phyloP scores from a whole-genome alignment of 2,113 vertebrate genomes.

The Pavo muticus region DNA sequence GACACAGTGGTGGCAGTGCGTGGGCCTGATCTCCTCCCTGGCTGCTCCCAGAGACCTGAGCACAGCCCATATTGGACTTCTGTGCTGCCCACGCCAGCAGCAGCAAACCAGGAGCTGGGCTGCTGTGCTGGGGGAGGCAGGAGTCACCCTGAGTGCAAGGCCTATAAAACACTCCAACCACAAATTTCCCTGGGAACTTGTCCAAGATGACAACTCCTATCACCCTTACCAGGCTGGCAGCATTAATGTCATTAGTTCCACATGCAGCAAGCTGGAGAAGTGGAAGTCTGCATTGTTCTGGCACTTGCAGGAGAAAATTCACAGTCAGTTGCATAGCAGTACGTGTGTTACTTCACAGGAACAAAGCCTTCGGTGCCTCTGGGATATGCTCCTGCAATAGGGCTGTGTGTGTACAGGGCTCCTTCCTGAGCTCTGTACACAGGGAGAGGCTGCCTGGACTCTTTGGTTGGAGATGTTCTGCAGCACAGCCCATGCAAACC shows the following conservation, averaged over 20 bases:
- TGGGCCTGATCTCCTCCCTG: background rate
- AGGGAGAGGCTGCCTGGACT: rapidly evolving
- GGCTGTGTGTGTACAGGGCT: too few species aligned
- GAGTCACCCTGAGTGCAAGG: background rate
- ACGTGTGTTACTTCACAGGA: background rate
- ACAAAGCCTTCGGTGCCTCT: background rate
- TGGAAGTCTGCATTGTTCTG: background rate
- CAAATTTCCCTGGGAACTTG: background rate
- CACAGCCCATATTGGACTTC: background rate
- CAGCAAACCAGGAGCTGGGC: background rate
- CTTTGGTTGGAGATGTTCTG: background rate
- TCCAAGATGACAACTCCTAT: background rate
- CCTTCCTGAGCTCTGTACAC: background rate
- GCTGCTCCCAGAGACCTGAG: background rate
- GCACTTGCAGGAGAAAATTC: background rate
- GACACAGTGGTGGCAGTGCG: background rate
- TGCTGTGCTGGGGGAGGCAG: background rate
- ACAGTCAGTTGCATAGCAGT: background rate
- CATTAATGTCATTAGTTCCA: background rate
- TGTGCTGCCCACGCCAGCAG: background rate
- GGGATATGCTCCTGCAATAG: background rate
- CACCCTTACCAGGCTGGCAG: background rate
- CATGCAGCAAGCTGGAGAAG: background rate
- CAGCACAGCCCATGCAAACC: too few species aligned
- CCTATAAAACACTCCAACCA: background rate